Percentiles rank a stretch among this genome's conserved stretches.
Conservation (phyloP, 2,797 vertebrate genomes). For the Leptatherina wallacei region DNA sequence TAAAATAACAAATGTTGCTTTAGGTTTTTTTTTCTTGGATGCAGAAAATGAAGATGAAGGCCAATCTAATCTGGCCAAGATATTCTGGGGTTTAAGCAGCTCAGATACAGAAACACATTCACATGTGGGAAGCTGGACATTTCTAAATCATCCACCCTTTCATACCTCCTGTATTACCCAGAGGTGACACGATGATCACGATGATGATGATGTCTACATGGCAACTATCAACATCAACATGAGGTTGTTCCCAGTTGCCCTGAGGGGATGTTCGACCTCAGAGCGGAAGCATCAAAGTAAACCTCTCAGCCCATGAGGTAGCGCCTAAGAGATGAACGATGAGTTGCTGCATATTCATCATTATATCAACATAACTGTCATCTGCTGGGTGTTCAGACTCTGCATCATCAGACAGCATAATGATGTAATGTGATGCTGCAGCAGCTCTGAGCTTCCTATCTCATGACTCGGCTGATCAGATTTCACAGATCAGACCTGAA, state of each 20-base stretch:
- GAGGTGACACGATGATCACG: neutral
- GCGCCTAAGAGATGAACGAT: neutral
- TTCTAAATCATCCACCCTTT: neutral
- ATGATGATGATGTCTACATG: neutral
- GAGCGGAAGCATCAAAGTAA: neutral
- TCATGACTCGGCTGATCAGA: conserved; percentile 15
- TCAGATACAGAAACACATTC: no score
- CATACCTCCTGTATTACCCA: neutral
- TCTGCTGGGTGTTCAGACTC: neutral
- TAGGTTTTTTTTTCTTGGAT: neutral
- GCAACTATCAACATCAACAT: conserved; percentile 38
- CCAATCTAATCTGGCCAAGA: neutral
- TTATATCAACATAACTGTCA: conserved; percentile 4
- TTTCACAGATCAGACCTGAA: neutral
- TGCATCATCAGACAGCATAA: neutral
- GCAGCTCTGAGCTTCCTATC: neutral
- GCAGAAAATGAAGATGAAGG: neutral
- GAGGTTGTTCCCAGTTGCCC: neutral
- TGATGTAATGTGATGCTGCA: conserved; percentile 19
- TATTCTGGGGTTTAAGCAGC: neutral
- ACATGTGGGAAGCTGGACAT: neutral
- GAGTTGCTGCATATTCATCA: conserved; percentile 23
- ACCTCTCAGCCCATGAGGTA: neutral
- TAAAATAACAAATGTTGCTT: neutral
- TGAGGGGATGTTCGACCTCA: neutral